Conservation (phyloP, 2,888 invertebrate genomes). For the Romanomermis culicivorax region DNA sequence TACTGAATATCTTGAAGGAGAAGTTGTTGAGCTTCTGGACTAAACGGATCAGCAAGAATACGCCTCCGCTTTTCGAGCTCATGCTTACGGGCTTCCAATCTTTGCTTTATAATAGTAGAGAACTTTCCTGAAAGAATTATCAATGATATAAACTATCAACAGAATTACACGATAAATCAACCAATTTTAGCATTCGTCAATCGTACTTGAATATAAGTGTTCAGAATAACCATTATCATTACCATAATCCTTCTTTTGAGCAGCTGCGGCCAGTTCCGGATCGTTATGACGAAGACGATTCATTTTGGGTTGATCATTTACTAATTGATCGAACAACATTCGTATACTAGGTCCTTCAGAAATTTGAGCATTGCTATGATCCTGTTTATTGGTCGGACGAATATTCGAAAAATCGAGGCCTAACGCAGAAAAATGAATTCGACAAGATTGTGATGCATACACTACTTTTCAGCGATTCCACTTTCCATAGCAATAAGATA, state of each 20-base stretch:
- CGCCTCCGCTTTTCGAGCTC: slow-evolving; percentile 43
- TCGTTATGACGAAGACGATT: slow-evolving; percentile 77
- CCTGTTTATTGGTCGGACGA: neutral
- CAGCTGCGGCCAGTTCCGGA: slow-evolving; percentile 68
- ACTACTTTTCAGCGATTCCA: too few species aligned
- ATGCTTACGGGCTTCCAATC: slow-evolving; percentile 15
- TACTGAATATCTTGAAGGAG: slow-evolving; percentile 87
- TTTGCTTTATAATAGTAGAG: slow-evolving; percentile 53
- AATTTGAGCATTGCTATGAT: slow-evolving; percentile 37
- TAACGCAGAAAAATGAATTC: neutral
- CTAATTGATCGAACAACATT: slow-evolving; percentile 21
- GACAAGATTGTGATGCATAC: neutral
- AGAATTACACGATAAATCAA: slow-evolving; percentile 19
- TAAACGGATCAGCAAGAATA: slow-evolving; percentile 81
- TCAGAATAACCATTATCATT: too few species aligned
- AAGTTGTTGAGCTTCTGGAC: slow-evolving; percentile 73
- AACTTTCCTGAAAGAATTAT: slow-evolving; percentile 44
- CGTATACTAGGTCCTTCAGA: slow-evolving; percentile 14
- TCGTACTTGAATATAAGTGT: too few species aligned
- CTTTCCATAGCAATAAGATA: too few species aligned
- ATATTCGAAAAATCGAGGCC: slow-evolving; percentile 11
- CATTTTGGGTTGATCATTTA: slow-evolving; percentile 65
- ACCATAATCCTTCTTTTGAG: slow-evolving; percentile 52
- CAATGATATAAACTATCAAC: neutral
- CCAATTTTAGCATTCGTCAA: too few species aligned